Conservation (phyloP, 1,140 invertebrate genomes). For the Brachionus rubens region DNA sequence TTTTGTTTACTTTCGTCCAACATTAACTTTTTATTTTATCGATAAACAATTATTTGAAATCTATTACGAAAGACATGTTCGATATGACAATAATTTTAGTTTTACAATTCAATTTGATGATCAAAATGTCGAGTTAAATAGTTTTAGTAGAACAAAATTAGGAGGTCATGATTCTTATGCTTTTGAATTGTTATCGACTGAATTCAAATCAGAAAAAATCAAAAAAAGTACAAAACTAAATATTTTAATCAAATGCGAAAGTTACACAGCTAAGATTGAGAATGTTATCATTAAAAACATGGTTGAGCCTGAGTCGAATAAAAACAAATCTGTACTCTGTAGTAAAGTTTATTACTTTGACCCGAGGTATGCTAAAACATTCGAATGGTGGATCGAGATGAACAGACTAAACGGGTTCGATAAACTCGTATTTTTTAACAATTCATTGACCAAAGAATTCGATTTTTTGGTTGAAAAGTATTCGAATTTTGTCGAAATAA, state of each 20-base stretch:
- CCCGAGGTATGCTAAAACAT: not conserved
- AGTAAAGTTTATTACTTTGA: constrained; percentile 19
- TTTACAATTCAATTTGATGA: not conserved
- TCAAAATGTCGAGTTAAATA: not conserved
- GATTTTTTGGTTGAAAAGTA: constrained; percentile 17
- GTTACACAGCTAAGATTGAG: not conserved
- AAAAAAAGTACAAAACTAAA: not conserved
- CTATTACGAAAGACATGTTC: not conserved
- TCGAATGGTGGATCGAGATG: constrained; percentile 11
- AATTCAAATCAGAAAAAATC: too few species aligned
- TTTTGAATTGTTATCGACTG: too few species aligned
- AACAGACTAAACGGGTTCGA: not conserved
- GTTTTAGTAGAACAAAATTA: not conserved
- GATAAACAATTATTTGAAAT: not conserved
- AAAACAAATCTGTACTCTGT: not conserved
- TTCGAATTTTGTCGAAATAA: not conserved
- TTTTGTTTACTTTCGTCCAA: not conserved
- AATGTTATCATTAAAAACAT: constrained; percentile 1
- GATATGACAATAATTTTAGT: not conserved
- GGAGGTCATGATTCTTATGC: too few species aligned
- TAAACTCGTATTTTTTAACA: constrained; percentile 1
- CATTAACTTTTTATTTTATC: not conserved
- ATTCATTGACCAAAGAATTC: not conserved
- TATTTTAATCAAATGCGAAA: not conserved
- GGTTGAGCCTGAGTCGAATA: not conserved